phyloP scores from a whole-genome alignment of 35 echinoderm and acorn worm genomes.

The Nesometra sesokonis region DNA sequence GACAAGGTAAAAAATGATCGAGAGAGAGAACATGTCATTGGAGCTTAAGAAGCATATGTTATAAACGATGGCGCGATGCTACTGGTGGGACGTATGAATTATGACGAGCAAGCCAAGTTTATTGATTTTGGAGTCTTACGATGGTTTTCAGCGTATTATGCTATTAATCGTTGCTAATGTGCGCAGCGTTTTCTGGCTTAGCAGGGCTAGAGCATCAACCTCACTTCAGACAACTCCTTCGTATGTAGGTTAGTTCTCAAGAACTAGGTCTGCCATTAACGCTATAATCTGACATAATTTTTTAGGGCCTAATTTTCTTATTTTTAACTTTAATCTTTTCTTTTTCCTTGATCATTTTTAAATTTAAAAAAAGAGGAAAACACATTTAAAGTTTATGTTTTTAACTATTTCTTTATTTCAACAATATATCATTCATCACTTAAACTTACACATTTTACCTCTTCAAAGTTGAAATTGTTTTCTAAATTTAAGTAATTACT shows the following conservation, averaged over 20 bases:
- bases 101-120: background rate
- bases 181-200: background rate
- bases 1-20: background rate
- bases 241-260: background rate
- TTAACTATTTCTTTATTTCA: too few relatives aligned
- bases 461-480: too few relatives aligned
- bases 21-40: background rate
- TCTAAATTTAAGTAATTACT: too few relatives aligned
- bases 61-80: background rate
- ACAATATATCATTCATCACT: too few relatives aligned
- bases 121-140: background rate
- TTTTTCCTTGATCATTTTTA: too few relatives aligned
- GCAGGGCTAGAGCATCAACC: background rate
- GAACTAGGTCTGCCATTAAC: background rate
- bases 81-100: background rate
- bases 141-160: background rate
- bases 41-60: background rate
- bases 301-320: background rate
- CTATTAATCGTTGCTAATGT: background rate
- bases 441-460: too few relatives aligned
- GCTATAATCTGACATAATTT: background rate
- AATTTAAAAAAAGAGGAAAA: too few relatives aligned
- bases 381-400: too few relatives aligned
- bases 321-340: too few relatives aligned
- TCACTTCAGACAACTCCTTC: background rate